Percentiles rank a stretch among this genome's conserved stretches.
Conservation (phyloP, 2,113 vertebrate genomes). For the Sterna hirundo region DNA sequence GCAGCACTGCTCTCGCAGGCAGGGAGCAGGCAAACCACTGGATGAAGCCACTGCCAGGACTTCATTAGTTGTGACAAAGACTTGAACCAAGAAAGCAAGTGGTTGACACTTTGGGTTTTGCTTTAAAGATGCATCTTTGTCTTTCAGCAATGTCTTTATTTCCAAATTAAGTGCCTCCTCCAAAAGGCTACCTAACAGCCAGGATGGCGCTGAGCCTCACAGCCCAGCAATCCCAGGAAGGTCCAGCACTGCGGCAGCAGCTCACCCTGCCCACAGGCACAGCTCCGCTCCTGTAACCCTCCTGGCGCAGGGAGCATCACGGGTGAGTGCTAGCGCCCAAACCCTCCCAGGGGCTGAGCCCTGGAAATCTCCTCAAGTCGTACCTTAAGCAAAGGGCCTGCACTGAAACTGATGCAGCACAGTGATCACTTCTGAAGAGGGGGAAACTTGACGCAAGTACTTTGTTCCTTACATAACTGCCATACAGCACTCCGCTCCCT, state of each 20-base stretch:
- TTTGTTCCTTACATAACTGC: not conserved
- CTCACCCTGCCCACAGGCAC: too few species aligned
- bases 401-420: not conserved
- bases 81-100: accelerated
- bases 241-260: accelerated
- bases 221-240: not conserved
- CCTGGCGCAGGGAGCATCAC: accelerated
- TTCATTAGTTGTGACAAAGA: accelerated
- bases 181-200: not conserved
- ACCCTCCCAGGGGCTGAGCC: not conserved
- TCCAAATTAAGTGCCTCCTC: not conserved
- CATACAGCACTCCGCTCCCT: not conserved
- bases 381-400: not conserved
- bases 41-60: not conserved
- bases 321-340: not conserved
- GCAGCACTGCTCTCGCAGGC: accelerated
- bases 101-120: accelerated
- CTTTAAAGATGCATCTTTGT: not conserved
- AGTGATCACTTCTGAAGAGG: not conserved
- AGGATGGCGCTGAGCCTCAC: not conserved
- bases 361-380: not conserved
- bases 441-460: not conserved
- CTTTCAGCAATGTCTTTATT: not conserved
- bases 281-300: not conserved
- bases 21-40: not conserved